phyloP scores from a whole-genome alignment of 2,888 invertebrate genomes.

The Oscheius sp. region DNA sequence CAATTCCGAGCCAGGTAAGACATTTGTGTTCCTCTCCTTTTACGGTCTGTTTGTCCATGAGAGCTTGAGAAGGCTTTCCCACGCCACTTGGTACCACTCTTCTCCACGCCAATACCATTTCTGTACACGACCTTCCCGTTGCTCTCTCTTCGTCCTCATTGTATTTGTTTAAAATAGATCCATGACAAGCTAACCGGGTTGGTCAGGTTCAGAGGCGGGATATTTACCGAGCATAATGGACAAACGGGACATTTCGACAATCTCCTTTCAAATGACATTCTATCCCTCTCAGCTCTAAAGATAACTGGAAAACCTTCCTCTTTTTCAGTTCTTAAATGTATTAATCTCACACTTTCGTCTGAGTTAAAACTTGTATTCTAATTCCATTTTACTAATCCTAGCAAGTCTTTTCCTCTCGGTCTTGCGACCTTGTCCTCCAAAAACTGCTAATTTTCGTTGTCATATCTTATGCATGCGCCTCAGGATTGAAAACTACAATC shows the following conservation, averaged over 20 bases:
- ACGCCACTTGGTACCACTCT: slow-evolving; percentile 14
- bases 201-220: slow-evolving; percentile 25
- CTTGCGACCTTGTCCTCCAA: too few species aligned
- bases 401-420: background rate
- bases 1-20: background rate
- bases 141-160: background rate
- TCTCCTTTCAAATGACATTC: slow-evolving; percentile 25
- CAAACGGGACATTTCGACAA: slow-evolving; percentile 25
- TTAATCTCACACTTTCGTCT: background rate
- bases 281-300: background rate
- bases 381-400: too few species aligned
- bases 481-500: background rate
- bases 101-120: slow-evolving; percentile 16
- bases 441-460: too few species aligned
- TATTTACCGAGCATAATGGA: slow-evolving; percentile 31
- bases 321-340: background rate
- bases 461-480: background rate
- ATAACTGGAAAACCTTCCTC: slow-evolving; percentile 24
- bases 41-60: slow-evolving; percentile 4
- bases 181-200: background rate
- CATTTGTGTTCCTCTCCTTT: background rate
- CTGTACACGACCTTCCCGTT: background rate
- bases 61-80: slow-evolving; percentile 19
- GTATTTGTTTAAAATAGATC: background rate
- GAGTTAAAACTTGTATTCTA: too few species aligned